Conservation (phyloP, 2,113 vertebrate genomes). For the Carassius carassius region DNA sequence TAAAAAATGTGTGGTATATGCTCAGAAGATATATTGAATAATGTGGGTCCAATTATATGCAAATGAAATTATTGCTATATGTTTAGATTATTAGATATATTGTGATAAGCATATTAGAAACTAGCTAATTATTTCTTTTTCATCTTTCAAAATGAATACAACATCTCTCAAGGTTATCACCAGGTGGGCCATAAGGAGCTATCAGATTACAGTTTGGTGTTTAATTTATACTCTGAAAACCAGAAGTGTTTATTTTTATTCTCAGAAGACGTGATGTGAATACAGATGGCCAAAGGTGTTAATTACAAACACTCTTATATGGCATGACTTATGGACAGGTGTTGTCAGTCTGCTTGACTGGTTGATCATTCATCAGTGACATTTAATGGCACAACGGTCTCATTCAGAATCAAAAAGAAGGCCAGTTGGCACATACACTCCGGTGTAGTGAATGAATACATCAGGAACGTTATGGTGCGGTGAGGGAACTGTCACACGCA, state of each 20-base stretch:
- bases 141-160: too few species aligned
- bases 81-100: too few species aligned
- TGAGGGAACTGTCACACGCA: not conserved
- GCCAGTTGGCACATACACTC: not conserved
- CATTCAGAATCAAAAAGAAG: not conserved
- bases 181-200: not conserved
- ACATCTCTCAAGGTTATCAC: not conserved
- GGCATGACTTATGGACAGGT: not conserved
- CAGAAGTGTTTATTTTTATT: constrained; percentile 24
- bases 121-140: too few species aligned
- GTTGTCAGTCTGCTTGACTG: not conserved
- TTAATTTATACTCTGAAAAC: not conserved
- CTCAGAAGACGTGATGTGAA: not conserved
- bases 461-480: not conserved
- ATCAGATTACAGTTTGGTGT: not conserved
- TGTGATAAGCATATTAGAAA: too few species aligned
- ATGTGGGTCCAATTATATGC: not conserved
- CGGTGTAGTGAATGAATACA: not conserved
- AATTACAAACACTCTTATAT: not conserved
- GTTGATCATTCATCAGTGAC: not conserved
- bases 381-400: not conserved
- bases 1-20: not conserved
- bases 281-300: constrained; percentile 11
- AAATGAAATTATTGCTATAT: too few species aligned
- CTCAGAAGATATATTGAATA: not conserved